Evolutionary conservation across 2,888 invertebrate genomes (phyloP).

Genomic region (Chloroclystis v-ata): DNA sequence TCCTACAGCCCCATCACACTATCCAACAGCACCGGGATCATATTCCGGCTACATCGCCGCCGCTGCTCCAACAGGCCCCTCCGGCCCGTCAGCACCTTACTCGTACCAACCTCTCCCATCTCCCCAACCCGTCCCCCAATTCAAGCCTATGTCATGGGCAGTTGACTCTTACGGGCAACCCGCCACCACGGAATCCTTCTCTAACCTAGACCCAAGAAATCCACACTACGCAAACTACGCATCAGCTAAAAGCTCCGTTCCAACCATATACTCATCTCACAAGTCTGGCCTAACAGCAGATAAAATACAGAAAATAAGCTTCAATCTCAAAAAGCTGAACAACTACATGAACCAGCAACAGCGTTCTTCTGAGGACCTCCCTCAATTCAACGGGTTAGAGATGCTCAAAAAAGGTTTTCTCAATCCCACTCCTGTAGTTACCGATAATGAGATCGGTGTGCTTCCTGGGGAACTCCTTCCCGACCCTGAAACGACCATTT

Average conservation of each 20-base stretch:
- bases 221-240: constrained; percentile 51
- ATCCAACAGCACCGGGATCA: background rate
- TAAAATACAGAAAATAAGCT: constrained; percentile 65
- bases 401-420: constrained; percentile 54
- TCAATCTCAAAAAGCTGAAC: constrained; percentile 58
- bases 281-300: constrained; percentile 53
- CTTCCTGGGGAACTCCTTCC: constrained; percentile 62
- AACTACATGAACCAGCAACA: constrained; percentile 51
- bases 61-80: constrained; percentile 28
- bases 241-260: constrained; percentile 47
- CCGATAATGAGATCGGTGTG: constrained; percentile 66
- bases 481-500: constrained; percentile 34
- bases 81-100: constrained; percentile 32
- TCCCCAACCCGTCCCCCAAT: constrained; percentile 48
- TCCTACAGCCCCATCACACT: constrained; percentile 2
- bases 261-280: constrained; percentile 24
- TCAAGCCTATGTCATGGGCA: constrained; percentile 62
- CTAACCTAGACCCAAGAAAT: constrained; percentile 53
- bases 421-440: constrained; percentile 59
- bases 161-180: constrained; percentile 70
- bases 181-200: constrained; percentile 52
- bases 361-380: constrained; percentile 58
- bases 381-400: constrained; percentile 48
- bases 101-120: constrained; percentile 57
- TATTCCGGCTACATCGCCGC: constrained; percentile 7